Evolutionary conservation across 2,888 invertebrate genomes (phyloP).

Genomic region (Acronicta leporina): DNA sequence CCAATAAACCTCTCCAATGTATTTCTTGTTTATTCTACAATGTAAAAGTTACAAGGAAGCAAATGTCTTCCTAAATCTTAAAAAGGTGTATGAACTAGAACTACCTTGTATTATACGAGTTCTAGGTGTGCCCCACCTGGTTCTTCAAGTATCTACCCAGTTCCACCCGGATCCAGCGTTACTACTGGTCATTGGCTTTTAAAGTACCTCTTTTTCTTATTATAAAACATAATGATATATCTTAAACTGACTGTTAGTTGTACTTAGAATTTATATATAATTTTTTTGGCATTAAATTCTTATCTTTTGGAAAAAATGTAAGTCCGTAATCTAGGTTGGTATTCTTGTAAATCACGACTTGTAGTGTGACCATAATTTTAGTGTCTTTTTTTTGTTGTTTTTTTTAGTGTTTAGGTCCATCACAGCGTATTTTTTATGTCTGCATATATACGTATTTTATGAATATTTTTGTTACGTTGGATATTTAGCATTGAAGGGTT

Average conservation of each 20-base stretch:
- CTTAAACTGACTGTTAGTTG: no score
- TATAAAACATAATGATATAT: background rate
- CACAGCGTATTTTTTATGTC: no score
- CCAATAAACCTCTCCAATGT: background rate
- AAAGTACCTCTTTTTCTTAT: slow-evolving; percentile 5
- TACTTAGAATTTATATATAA: background rate
- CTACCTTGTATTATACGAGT: slow-evolving; percentile 23
- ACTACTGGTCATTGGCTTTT: slow-evolving; percentile 24
- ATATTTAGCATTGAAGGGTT: no score
- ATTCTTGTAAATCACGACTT: no score
- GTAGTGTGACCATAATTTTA: no score
- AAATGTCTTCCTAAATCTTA: slow-evolving; percentile 12
- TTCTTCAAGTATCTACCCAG: slow-evolving; percentile 8
- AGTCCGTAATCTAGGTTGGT: no score
- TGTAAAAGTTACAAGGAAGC: slow-evolving; percentile 9
- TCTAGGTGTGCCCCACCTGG: slow-evolving; percentile 33
- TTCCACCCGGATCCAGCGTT: slow-evolving; percentile 30
- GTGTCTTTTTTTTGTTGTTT: no score
- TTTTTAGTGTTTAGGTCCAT: no score
- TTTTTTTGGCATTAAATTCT: background rate
- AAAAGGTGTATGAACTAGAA: slow-evolving; percentile 14
- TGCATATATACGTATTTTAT: no score
- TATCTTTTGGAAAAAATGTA: background rate
- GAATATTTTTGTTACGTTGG: no score
- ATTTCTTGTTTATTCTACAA: background rate